Evolutionary conservation across 2,888 invertebrate genomes (phyloP).

Genomic region (Orthonychiurus folsomi): DNA sequence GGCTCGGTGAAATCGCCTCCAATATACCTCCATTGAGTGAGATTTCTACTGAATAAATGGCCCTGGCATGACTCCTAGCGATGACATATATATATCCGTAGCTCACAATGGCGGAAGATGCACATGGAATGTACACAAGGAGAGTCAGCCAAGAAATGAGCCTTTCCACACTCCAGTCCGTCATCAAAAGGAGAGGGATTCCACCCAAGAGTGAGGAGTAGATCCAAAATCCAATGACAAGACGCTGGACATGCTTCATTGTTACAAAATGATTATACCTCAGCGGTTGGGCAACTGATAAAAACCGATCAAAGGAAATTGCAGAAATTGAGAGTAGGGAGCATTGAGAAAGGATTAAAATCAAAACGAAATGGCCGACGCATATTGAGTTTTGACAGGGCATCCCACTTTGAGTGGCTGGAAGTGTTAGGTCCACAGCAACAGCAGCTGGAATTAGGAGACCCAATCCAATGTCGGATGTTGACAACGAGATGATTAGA

Average conservation of each 20-base stretch:
- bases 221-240: constrained; percentile 53
- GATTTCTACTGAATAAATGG: constrained; percentile 55
- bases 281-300: constrained; percentile 54
- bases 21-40: constrained; percentile 39
- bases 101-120: constrained; percentile 51
- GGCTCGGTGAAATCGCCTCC: constrained; percentile 42
- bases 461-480: constrained; percentile 54
- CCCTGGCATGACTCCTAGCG: constrained; percentile 55
- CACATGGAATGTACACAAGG: constrained; percentile 55
- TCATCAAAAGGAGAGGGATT: constrained; percentile 6
- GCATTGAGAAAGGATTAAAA: constrained; percentile 53
- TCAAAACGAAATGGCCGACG: constrained; percentile 41
- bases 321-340: constrained; percentile 54
- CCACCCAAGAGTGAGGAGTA: constrained; percentile 42
- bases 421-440: constrained; percentile 50
- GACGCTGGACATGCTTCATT: constrained; percentile 52
- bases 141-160: constrained; percentile 32
- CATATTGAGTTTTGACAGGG: not conserved
- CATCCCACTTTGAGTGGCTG: not conserved
- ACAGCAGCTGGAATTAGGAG: constrained; percentile 54
- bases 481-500: constrained; percentile 53
- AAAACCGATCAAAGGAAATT: constrained; percentile 55
- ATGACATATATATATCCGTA: constrained; percentile 57
- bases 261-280: constrained; percentile 57
- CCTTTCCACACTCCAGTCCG: constrained; percentile 15